These are phyloP conservation scores for Oncopodura yosiiana DNA, from an alignment of 1,140 invertebrate genomes.

Conservation along the genomic window DNA sequence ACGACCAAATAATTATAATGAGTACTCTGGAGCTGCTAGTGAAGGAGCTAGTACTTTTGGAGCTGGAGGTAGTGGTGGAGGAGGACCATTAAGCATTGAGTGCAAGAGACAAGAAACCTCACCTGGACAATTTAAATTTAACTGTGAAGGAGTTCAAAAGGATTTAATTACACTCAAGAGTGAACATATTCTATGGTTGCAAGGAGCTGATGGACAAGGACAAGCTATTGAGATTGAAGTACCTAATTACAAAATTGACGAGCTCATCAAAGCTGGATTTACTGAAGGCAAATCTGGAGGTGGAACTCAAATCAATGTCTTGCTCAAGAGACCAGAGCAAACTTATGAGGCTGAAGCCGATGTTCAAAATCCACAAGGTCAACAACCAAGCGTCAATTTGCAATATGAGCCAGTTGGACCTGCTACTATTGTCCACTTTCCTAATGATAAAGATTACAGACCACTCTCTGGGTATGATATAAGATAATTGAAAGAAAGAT, in stretches of 20 bases:
- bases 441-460: constrained; percentile 13
- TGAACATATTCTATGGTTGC: constrained; percentile 27
- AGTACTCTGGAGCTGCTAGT: background rate
- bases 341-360: constrained; percentile 24
- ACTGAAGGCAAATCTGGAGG: constrained; percentile 2
- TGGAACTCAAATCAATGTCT: constrained; percentile 20
- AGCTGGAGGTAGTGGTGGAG: too few relatives aligned
- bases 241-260: constrained; percentile 28
- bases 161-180: constrained; percentile 17
- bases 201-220: constrained; percentile 5
- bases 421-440: constrained; percentile 9
- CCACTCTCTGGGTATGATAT: constrained; percentile 13
- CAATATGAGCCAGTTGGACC: constrained; percentile 26
- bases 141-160: constrained; percentile 16
- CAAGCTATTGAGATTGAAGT: constrained; percentile 23
- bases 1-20: background rate
- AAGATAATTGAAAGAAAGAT: too few relatives aligned
- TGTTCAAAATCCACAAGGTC: background rate
- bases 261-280: constrained; percentile 30
- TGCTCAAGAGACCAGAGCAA: constrained; percentile 30
- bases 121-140: constrained; percentile 13
- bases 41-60: too few relatives aligned
- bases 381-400: constrained; percentile 20
- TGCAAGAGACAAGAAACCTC: constrained; percentile 20
- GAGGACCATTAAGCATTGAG: constrained; percentile 9